Conservation (phyloP, 1,140 invertebrate species). For the Lepidostoma basale region DNA sequence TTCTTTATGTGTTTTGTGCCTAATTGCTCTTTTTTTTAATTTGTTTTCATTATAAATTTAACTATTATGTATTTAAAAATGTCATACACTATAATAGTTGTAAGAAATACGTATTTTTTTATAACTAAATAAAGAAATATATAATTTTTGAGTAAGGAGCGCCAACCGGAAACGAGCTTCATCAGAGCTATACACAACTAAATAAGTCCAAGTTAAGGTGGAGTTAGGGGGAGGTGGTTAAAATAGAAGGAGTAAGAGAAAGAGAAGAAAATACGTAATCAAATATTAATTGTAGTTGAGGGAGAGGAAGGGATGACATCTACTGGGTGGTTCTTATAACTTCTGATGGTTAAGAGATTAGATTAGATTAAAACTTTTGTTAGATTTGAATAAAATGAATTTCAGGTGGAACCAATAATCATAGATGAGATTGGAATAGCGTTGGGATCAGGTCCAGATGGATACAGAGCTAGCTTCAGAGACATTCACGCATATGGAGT, state of each 20-base stretch:
- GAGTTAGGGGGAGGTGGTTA: too few species aligned
- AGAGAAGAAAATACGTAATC: not conserved
- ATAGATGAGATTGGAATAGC: constrained; percentile 82
- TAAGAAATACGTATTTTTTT: too few species aligned
- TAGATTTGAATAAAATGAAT: not conserved
- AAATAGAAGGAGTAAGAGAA: too few species aligned
- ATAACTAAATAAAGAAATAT: too few species aligned
- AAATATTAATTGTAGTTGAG: too few species aligned
- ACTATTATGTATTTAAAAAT: too few species aligned
- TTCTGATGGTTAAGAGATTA: not conserved
- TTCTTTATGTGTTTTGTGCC: too few species aligned
- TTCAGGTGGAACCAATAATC: constrained; percentile 73
- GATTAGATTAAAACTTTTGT: not conserved
- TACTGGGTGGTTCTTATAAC: too few species aligned
- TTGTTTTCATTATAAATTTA: too few species aligned
- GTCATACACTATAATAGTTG: too few species aligned
- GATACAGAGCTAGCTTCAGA: constrained; percentile 77
- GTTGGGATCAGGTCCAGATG: constrained; percentile 75
- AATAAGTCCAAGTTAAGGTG: not conserved
- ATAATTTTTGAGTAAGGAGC: not conserved
- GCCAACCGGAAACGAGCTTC: not conserved
- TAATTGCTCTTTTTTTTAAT: too few species aligned
- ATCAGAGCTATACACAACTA: not conserved
- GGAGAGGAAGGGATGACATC: too few species aligned
- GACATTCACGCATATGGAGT: constrained; percentile 80